phyloP scores from a whole-genome alignment of 1,140 invertebrate genomes.

The Trinorchestia longiramus region DNA sequence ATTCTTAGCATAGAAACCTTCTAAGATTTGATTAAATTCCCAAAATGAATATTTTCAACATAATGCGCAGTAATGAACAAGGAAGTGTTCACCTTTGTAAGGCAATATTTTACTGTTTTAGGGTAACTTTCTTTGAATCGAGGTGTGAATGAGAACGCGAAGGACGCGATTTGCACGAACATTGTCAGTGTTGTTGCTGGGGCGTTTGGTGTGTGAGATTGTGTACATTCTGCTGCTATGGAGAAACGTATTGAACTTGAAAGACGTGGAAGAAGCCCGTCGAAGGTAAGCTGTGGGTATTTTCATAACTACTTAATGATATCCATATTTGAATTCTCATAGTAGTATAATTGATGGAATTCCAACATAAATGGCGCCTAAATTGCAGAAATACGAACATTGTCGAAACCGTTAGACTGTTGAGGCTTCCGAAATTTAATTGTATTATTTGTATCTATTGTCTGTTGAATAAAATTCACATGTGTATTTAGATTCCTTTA shows the following conservation, averaged over 20 bases:
- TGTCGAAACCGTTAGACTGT: neutral
- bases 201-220: constrained; percentile 43
- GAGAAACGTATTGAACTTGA: constrained; percentile 53
- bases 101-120: neutral
- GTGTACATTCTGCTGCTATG: constrained; percentile 9
- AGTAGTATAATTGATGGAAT: neutral
- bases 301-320: neutral
- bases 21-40: neutral
- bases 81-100: neutral
- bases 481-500: neutral
- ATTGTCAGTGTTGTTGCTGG: constrained; percentile 48
- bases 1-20: neutral
- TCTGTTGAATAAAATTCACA: neutral
- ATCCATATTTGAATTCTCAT: neutral
- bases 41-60: neutral
- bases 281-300: constrained; percentile 22
- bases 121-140: constrained; percentile 35
- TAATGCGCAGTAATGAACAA: constrained; percentile 29
- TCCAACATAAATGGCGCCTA: neutral
- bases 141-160: constrained; percentile 35
- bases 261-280: constrained; percentile 35
- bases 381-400: neutral
- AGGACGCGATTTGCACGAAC: constrained; percentile 44
- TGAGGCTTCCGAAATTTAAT: neutral
- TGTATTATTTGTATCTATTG: neutral